Evolutionary conservation across 2,797 vertebrate genomes (phyloP).

Genomic region (Toxotes lorentzi): DNA sequence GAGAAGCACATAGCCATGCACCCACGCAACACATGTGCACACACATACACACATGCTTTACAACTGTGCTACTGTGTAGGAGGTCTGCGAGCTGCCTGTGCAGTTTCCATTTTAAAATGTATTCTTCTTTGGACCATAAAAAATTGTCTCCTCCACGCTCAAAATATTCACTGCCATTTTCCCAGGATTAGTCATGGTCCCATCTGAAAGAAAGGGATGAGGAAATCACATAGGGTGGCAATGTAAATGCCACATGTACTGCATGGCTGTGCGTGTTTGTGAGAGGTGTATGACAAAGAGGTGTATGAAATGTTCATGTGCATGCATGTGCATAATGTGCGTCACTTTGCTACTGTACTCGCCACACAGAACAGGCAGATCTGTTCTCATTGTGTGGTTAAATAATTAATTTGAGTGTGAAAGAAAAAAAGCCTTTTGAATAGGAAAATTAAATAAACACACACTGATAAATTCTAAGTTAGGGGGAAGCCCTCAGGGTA

Average conservation of each 20-base stretch:
- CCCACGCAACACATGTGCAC: slow-evolving; percentile 63
- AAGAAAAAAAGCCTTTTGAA: slow-evolving; percentile 52
- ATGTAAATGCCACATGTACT: slow-evolving; percentile 54
- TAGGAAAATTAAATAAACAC: slow-evolving; percentile 72
- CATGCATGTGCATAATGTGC: slow-evolving; percentile 7
- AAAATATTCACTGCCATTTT: slow-evolving; percentile 70
- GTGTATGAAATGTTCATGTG: slow-evolving; percentile 12
- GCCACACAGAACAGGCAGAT: slow-evolving; percentile 28
- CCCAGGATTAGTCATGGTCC: slow-evolving; percentile 66
- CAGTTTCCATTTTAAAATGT: slow-evolving; percentile 68
- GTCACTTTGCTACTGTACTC: slow-evolving; percentile 6
- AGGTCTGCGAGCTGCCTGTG: slow-evolving; percentile 60
- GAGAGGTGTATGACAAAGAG: no score
- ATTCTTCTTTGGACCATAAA: slow-evolving; percentile 71
- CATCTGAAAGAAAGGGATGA: slow-evolving; percentile 51
- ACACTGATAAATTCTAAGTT: slow-evolving; percentile 73
- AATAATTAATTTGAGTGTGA: slow-evolving; percentile 60
- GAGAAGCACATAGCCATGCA: slow-evolving; percentile 47
- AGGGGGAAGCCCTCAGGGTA: slow-evolving; percentile 59
- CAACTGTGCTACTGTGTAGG: slow-evolving; percentile 67
- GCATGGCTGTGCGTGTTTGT: slow-evolving; percentile 42
- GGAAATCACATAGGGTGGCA: slow-evolving; percentile 38
- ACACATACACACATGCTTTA: slow-evolving; percentile 56
- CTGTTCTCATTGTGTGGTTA: slow-evolving; percentile 44
- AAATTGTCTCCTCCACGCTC: slow-evolving; percentile 59